Percentiles rank a stretch among this genome's conserved stretches.
Conservation (phyloP, 2,888 invertebrate species). For the Sarcophaga variegata region DNA sequence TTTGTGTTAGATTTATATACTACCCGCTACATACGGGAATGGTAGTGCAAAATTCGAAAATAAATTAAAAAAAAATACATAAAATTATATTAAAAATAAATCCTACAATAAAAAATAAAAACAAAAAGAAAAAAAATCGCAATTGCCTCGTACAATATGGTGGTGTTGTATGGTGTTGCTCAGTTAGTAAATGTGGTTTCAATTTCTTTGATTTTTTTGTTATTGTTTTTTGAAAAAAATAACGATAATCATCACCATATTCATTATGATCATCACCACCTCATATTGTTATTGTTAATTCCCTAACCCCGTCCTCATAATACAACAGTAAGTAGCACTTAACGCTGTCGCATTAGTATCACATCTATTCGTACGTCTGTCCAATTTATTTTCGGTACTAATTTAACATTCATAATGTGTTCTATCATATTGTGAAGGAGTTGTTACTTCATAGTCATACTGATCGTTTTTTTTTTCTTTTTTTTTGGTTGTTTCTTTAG, state of each 20-base stretch:
- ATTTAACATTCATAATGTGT: conserved; percentile 72
- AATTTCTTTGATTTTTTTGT: conserved; percentile 44
- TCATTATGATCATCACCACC: background rate
- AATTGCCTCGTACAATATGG: conserved; percentile 29
- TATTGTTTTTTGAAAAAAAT: conserved; percentile 13
- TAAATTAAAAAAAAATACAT: conserved; percentile 38
- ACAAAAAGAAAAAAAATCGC: conserved; percentile 71
- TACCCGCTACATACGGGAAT: conserved; percentile 69
- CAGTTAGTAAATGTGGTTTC: conserved; percentile 38
- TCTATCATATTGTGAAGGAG: conserved; percentile 57
- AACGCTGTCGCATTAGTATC: conserved; percentile 11
- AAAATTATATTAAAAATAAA: conserved; percentile 46
- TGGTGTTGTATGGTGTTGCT: too few species aligned
- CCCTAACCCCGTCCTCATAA: background rate
- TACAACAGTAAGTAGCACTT: background rate
- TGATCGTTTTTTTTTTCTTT: conserved; percentile 36
- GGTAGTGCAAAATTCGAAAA: conserved; percentile 72
- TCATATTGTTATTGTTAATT: conserved; percentile 18
- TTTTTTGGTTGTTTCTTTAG: background rate
- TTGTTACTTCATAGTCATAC: conserved; percentile 65
- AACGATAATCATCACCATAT: conserved; percentile 40
- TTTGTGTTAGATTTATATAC: conserved; percentile 82
- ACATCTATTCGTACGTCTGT: conserved; percentile 64
- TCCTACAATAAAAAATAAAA: conserved; percentile 31
- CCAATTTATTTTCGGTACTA: conserved; percentile 58